Conservation (phyloP, 2,113 vertebrate species). For the Callipepla californica region DNA sequence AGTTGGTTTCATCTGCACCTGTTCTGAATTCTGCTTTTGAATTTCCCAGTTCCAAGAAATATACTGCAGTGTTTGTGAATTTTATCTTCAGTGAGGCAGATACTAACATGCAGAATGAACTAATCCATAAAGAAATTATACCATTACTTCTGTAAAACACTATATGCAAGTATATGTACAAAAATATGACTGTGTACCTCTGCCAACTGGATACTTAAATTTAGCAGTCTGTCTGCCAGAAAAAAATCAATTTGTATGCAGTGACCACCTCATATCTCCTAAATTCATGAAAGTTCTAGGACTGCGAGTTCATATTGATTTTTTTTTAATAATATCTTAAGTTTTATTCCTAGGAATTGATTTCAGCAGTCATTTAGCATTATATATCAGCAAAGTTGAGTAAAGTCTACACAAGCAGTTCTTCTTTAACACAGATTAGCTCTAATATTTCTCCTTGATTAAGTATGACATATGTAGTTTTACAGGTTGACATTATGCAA, state of each 20-base stretch:
- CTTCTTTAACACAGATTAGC: conserved; percentile 67
- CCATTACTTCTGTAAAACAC: not conserved
- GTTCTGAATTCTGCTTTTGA: not conserved
- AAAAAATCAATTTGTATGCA: conserved; percentile 49
- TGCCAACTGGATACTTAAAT: not conserved
- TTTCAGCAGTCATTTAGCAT: conserved; percentile 41
- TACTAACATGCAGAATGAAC: not conserved
- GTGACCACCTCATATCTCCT: conserved; percentile 27
- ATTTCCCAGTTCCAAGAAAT: not conserved
- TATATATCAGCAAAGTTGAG: conserved; percentile 17
- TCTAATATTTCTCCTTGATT: conserved; percentile 63
- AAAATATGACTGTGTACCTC: not conserved
- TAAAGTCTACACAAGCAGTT: conserved; percentile 50
- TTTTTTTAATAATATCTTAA: conserved; percentile 53
- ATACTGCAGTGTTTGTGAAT: not conserved
- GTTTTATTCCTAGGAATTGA: conserved; percentile 57
- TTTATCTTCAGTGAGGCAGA: not conserved
- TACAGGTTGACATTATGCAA: conserved; percentile 5
- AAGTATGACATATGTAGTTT: conserved; percentile 35
- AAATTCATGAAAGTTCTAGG: conserved; percentile 46
- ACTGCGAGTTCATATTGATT: conserved; percentile 58
- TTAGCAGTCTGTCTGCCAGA: not conserved
- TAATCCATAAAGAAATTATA: not conserved
- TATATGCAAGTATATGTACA: not conserved
- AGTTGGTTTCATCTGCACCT: not conserved